These are phyloP conservation scores for Acanthosepion pharaonis DNA, from an alignment of 2,888 invertebrate genomes.

Conservation along the genomic window DNA sequence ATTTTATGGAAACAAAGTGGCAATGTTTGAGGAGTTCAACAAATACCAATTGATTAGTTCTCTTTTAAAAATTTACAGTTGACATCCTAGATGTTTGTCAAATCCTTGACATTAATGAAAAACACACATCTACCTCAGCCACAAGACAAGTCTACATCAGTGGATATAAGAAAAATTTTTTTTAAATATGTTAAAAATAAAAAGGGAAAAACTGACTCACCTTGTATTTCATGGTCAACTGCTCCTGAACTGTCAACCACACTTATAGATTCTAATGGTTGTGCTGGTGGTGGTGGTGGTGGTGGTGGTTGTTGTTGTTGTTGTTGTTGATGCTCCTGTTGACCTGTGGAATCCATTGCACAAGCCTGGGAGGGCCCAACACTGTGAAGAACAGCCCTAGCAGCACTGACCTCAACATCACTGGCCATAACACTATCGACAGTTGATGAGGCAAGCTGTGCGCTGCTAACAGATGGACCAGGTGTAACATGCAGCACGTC, in stretches of 20 bases:
- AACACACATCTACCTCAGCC: no score
- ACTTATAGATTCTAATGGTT: background rate
- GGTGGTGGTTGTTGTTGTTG: background rate
- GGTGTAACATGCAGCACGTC: slow-evolving; percentile 16
- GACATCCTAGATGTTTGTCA: no score
- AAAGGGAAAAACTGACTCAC: background rate
- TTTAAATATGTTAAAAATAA: background rate
- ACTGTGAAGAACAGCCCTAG: background rate
- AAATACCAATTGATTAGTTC: no score
- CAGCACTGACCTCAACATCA: slow-evolving; percentile 34
- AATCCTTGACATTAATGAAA: no score
- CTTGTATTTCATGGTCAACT: background rate
- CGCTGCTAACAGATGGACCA: background rate
- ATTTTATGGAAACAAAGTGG: no score
- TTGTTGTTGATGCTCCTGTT: background rate
- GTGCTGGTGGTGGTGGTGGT: background rate
- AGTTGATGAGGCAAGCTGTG: slow-evolving; percentile 39
- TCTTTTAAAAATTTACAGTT: no score
- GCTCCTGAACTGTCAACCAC: slow-evolving; percentile 33
- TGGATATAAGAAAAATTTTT: no score
- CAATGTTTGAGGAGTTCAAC: no score
- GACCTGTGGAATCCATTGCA: background rate
- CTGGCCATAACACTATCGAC: background rate
- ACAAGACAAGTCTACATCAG: no score
- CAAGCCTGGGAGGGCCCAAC: slow-evolving; percentile 24